Conservation (phyloP, 2,888 invertebrate species). For the Chromoteleia sp. region DNA sequence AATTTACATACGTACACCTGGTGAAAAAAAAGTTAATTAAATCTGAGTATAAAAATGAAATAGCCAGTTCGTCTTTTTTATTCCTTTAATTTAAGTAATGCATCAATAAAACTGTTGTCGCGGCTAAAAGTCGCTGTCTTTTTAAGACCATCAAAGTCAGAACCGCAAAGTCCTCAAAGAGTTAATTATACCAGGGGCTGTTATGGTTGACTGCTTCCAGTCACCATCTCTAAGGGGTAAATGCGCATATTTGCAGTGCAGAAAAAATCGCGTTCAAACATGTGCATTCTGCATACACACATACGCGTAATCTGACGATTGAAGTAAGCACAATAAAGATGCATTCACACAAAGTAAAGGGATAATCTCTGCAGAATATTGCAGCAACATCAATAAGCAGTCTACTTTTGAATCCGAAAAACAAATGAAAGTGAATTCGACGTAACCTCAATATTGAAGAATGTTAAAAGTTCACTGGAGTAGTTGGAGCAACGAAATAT, state of each 20-base stretch:
- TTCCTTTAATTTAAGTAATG: slow-evolving; percentile 60
- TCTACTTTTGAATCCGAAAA: slow-evolving; percentile 28
- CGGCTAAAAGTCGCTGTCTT: slow-evolving; percentile 76
- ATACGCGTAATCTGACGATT: slow-evolving; percentile 52
- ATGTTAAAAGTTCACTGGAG: not conserved
- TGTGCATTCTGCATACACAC: slow-evolving; percentile 57
- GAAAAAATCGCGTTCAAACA: slow-evolving; percentile 64
- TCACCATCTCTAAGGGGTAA: slow-evolving; percentile 57
- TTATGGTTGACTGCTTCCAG: slow-evolving; percentile 72
- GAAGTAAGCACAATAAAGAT: slow-evolving; percentile 60
- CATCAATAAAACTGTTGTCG: slow-evolving; percentile 65
- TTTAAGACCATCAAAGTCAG: slow-evolving; percentile 84
- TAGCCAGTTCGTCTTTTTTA: slow-evolving; percentile 22
- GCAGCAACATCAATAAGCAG: slow-evolving; percentile 34
- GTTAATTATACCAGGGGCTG: slow-evolving; percentile 83
- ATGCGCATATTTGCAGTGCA: slow-evolving; percentile 64
- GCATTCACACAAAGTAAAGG: slow-evolving; percentile 61
- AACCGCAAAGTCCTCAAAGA: slow-evolving; percentile 83
- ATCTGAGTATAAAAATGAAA: slow-evolving; percentile 17
- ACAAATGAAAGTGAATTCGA: slow-evolving; percentile 46
- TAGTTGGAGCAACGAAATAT: not conserved
- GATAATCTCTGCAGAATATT: slow-evolving; percentile 54
- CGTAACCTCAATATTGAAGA: slow-evolving; percentile 19
- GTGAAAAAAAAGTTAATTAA: slow-evolving; percentile 36
- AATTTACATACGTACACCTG: slow-evolving; percentile 22